phyloP scores from a whole-genome alignment of 2,113 vertebrate genomes.

The Stercorarius parasiticus region DNA sequence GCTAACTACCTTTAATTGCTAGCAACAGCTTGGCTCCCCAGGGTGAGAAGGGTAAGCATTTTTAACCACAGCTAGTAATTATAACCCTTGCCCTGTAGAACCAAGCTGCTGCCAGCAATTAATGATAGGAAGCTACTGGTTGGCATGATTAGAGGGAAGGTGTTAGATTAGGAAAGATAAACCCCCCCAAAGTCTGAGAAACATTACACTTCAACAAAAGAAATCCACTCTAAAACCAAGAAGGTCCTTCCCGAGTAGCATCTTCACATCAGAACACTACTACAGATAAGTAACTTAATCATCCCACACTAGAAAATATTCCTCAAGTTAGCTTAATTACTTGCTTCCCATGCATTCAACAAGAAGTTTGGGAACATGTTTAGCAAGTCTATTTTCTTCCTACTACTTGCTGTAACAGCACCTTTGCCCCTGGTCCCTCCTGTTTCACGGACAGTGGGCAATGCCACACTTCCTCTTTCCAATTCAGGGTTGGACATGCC shows the following conservation, averaged over 20 bases:
- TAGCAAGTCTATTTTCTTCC: not conserved
- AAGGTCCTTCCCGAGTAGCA: not conserved
- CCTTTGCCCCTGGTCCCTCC: not conserved
- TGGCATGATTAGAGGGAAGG: not conserved
- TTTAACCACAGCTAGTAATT: not conserved
- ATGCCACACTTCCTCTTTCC: not conserved
- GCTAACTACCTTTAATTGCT: constrained; percentile 20
- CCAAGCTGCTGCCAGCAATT: not conserved
- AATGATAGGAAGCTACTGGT: not conserved
- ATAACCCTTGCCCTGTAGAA: not conserved
- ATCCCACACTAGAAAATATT: not conserved
- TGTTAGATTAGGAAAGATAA: not conserved
- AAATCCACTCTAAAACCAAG: not conserved
- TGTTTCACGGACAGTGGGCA: not conserved
- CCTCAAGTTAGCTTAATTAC: not conserved
- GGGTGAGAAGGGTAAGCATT: constrained; percentile 12
- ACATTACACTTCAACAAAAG: not conserved
- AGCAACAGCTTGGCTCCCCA: not conserved
- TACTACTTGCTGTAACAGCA: not conserved
- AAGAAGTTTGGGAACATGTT: not conserved
- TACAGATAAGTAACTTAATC: not conserved
- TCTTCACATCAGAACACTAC: not conserved
- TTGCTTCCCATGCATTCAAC: not conserved
- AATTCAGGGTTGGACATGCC: not conserved
- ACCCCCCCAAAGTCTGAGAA: not conserved